Conservation (phyloP, 2,888 invertebrate species). For the Allygus modestus region DNA sequence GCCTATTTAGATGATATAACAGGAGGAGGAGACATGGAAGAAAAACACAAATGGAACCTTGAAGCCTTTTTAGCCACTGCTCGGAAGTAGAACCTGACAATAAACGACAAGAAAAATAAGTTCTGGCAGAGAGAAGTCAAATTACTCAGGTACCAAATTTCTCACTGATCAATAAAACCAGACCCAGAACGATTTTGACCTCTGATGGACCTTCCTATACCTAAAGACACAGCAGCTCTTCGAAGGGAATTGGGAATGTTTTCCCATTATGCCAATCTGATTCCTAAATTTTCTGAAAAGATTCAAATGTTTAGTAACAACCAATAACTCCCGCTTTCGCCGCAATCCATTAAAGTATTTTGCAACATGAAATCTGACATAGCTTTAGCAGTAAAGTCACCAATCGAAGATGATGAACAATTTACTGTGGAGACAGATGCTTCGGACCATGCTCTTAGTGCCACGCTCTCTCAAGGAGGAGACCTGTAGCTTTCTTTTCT, state of each 20-base stretch:
- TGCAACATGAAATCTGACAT: slow-evolving; percentile 47
- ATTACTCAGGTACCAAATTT: slow-evolving; percentile 53
- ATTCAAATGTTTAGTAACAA: slow-evolving; percentile 37
- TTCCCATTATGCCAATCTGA: slow-evolving; percentile 55
- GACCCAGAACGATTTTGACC: slow-evolving; percentile 31
- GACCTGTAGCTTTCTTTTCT: slow-evolving; percentile 61
- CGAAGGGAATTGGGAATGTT: slow-evolving; percentile 52
- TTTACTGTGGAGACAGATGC: slow-evolving; percentile 5
- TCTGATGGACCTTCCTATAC: slow-evolving; percentile 19
- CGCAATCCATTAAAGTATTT: slow-evolving; percentile 16
- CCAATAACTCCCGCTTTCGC: slow-evolving; percentile 16
- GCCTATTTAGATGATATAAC: slow-evolving; percentile 61
- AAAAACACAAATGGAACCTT: slow-evolving; percentile 54
- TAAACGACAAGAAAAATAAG: slow-evolving; percentile 56
- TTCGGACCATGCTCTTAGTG: slow-evolving; percentile 49
- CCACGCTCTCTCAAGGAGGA: slow-evolving; percentile 28
- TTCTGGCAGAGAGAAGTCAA: slow-evolving; percentile 45
- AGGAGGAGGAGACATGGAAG: slow-evolving; percentile 26
- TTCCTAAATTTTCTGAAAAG: slow-evolving; percentile 51
- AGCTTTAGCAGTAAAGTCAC: not conserved
- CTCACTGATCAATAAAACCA: slow-evolving; percentile 55
- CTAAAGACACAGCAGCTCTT: slow-evolving; percentile 20
- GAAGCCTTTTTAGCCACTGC: slow-evolving; percentile 10
- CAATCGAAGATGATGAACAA: slow-evolving; percentile 26
- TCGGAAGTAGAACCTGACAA: slow-evolving; percentile 50